Evolutionary conservation across 2,797 vertebrate species (phyloP), one percentile per base, ranked within the genome.

Genomic region (Staurois parvus): DNA sequence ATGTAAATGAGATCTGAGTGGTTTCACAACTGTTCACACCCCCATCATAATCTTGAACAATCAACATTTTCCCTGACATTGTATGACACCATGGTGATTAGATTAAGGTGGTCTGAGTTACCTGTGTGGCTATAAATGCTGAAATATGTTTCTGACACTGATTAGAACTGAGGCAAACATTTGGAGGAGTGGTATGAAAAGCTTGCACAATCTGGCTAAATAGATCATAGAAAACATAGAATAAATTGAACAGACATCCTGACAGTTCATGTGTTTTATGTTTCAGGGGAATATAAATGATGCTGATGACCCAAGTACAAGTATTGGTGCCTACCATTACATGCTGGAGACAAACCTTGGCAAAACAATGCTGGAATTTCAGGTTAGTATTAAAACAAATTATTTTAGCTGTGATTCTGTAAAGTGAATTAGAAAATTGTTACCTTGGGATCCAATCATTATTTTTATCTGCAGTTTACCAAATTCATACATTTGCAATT

Each of bases 281-380:
- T 86, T 89, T 42, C 88, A 97, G 97, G 96, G 96, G 75, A 94
- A 93, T 72, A 87, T 95, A 79, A 92, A 94, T 34, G 96, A 97
- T 32, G 95, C 95, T 0, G 92, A 94, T 48, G 95, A 98, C 89
- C 95, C 97, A 6, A 93, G 94, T 87, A 97, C 97, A 79, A 97
- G 96, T 85, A 91, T 98, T 45, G 97, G 97, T 87, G 95, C 95
- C 79, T 98, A 97, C 88, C 94, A 94, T 84, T 93, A 96, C 87
- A 96, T 98, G 93, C 84, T 98, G 85, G 93, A 96, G 88, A 93
- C 95, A 37, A 96, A 96, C 84, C 91, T 91, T 80, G 97, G 97
- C 80, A 96, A 93, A 90, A 97, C 95, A 26, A 97, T 97, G 96
- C 92, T 98, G 90, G 95, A 98, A 91, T 97, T 98, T 89, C 96